phyloP scores from a whole-genome alignment of 2,888 invertebrate species.

The Hetaerina titia region DNA sequence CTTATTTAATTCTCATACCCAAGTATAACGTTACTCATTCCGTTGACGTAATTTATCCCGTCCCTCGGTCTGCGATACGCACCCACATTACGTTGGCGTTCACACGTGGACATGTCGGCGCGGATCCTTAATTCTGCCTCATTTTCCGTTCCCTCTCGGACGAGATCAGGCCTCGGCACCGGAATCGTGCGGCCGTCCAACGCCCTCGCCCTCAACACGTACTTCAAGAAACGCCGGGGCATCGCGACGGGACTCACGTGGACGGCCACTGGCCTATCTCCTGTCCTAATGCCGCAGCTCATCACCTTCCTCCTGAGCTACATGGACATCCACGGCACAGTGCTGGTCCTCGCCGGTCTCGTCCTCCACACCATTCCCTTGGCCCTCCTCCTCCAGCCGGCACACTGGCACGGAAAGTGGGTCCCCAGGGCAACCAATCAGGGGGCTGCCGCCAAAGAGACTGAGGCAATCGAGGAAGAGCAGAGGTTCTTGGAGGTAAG shows the following conservation, averaged over 20 bases:
- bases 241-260: conserved; percentile 83
- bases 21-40: too few relatives aligned
- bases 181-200: conserved; percentile 82
- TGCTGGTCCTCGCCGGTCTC: conserved; percentile 83
- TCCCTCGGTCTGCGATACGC: too few relatives aligned
- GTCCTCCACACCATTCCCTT: conserved; percentile 85
- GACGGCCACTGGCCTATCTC: conserved; percentile 84
- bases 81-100: background rate
- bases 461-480: background rate
- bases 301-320: conserved; percentile 81
- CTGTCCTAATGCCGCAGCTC: conserved; percentile 83
- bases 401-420: conserved; percentile 85
- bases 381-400: conserved; percentile 84
- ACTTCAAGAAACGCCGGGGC: conserved; percentile 82
- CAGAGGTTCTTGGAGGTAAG: conserved; percentile 12
- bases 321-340: conserved; percentile 84
- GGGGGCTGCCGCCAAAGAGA: background rate
- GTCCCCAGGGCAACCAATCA: conserved; percentile 75
- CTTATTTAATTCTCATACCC: too few relatives aligned
- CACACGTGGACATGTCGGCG: conserved; percentile 72
- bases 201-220: conserved; percentile 83
- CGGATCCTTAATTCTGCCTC: background rate
- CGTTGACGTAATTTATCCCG: too few relatives aligned
- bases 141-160: background rate
- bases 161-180: conserved; percentile 81